Evolutionary conservation across 35 echinoderm and acorn worm species (phyloP).

Genomic region (Antedon bifida): DNA sequence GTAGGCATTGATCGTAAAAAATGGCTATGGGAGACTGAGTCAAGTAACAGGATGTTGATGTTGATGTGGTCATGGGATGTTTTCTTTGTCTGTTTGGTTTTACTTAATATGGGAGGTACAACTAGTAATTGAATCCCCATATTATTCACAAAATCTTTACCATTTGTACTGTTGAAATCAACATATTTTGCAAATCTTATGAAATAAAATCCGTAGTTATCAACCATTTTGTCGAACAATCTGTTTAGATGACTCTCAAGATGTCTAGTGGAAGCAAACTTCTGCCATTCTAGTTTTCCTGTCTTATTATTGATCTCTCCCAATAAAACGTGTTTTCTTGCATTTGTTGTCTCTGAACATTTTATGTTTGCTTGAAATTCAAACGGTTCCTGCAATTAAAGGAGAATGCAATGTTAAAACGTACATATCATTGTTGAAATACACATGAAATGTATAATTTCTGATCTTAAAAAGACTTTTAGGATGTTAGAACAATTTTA

Average conservation of each 20-base stretch:
- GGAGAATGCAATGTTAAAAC: too few relatives aligned
- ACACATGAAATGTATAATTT: too few relatives aligned
- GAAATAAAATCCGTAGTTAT: constrained; percentile 27
- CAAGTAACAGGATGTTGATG: constrained; percentile 62
- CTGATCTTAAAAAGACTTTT: too few relatives aligned
- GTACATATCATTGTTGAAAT: too few relatives aligned
- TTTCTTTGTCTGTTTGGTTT: neutral
- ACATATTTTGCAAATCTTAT: constrained; percentile 6
- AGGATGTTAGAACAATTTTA: too few relatives aligned
- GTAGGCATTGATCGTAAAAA: constrained; percentile 55
- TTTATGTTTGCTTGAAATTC: constrained; percentile 1
- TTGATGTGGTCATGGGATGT: constrained; percentile 23
- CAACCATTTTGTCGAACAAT: constrained; percentile 6
- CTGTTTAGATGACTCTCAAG: constrained; percentile 32
- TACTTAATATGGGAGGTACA: constrained; percentile 10
- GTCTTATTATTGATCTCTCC: neutral
- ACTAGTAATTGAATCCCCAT: neutral
- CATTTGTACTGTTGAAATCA: neutral
- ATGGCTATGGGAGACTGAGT: constrained; percentile 85
- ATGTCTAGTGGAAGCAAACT: constrained; percentile 35
- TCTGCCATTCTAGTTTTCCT: neutral
- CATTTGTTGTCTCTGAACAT: constrained; percentile 21
- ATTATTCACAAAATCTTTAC: neutral
- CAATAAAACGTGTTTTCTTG: constrained; percentile 15
- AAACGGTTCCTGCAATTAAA: constrained; percentile 2